A percentile compares a stretch with the other conserved stretches of the same genome.
Evolutionary conservation across 2,797 vertebrate species (phyloP).

Genomic region (Macropodus opercularis): DNA sequence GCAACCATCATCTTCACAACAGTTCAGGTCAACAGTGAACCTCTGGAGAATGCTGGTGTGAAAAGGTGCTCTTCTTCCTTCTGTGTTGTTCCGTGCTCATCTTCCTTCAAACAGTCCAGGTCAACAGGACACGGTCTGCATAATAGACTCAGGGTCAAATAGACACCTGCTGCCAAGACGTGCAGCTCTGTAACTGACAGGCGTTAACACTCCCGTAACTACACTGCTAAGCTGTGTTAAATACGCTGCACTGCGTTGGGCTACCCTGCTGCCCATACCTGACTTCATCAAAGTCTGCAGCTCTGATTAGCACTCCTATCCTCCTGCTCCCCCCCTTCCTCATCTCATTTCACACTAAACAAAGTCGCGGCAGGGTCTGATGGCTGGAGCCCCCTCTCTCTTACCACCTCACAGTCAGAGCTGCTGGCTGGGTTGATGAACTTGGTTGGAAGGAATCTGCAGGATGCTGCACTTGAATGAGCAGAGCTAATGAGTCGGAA

Average conservation of each 20-base stretch:
- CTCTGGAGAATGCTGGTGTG: conserved; percentile 44
- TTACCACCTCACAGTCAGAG: conserved; percentile 66
- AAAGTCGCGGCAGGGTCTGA: conserved; percentile 64
- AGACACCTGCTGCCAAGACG: conserved; percentile 65
- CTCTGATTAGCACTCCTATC: conserved; percentile 55
- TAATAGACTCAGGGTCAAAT: conserved; percentile 65
- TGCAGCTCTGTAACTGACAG: conserved; percentile 71
- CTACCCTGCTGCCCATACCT: conserved; percentile 41
- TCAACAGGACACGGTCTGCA: conserved; percentile 64
- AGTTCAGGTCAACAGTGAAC: conserved; percentile 31
- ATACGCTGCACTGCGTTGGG: conserved; percentile 67
- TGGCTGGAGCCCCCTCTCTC: conserved; percentile 55
- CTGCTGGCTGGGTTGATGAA: conserved; percentile 66
- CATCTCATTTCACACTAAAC: conserved; percentile 75
- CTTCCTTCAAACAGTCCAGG: conserved; percentile 45
- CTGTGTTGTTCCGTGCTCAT: conserved; percentile 25
- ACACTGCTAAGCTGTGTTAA: conserved; percentile 75
- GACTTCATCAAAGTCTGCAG: conserved; percentile 31
- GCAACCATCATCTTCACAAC: conserved; percentile 27
- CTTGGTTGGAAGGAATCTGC: conserved; percentile 77
- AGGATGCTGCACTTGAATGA: conserved; percentile 75
- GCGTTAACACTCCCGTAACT: conserved; percentile 78
- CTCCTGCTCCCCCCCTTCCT: conserved; percentile 52
- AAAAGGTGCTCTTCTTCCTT: conserved; percentile 34
- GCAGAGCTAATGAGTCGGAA: conserved; percentile 81